A percentile compares a stretch with the other conserved stretches of the same genome.
Evolutionary conservation across 2,888 invertebrate genomes (phyloP).

Genomic region (Entomobrya multifasciata): DNA sequence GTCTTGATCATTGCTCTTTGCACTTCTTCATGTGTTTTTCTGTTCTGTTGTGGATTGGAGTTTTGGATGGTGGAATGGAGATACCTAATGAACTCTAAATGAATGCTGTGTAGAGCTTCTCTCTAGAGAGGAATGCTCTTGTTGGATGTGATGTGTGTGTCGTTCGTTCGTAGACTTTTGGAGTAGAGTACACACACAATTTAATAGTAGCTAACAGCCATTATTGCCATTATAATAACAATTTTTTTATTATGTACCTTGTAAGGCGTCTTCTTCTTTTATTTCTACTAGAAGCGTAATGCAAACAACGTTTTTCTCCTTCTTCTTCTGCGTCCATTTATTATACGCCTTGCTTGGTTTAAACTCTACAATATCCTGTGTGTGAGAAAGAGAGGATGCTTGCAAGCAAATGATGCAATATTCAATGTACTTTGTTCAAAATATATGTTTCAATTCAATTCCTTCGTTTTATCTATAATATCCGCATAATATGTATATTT

Average conservation of each 20-base stretch:
- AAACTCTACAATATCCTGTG: constrained; percentile 51
- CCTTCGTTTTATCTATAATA: neutral
- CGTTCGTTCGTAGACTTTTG: too few relatives aligned
- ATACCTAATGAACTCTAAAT: constrained; percentile 56
- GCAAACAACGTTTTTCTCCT: constrained; percentile 11
- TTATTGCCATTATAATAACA: neutral
- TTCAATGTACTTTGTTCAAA: constrained; percentile 43
- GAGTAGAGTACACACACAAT: neutral
- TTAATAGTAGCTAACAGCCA: constrained; percentile 11
- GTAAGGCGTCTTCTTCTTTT: constrained; percentile 38
- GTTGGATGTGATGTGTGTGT: too few relatives aligned
- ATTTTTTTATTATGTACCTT: constrained; percentile 1
- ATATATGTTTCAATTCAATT: too few relatives aligned
- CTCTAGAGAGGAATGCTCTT: neutral
- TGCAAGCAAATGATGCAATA: constrained; percentile 64
- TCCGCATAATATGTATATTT: constrained; percentile 14
- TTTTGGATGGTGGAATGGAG: neutral
- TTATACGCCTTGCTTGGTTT: constrained; percentile 43
- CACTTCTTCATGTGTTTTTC: neutral
- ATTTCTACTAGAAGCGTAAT: constrained; percentile 20
- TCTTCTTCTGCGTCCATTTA: neutral
- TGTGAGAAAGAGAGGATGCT: constrained; percentile 15
- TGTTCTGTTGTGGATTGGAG: too few relatives aligned
- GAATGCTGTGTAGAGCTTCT: neutral
- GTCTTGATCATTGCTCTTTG: constrained; percentile 64